Evolutionary conservation across 2,797 vertebrate genomes (phyloP).

Genomic region (Spatula clypeata): DNA sequence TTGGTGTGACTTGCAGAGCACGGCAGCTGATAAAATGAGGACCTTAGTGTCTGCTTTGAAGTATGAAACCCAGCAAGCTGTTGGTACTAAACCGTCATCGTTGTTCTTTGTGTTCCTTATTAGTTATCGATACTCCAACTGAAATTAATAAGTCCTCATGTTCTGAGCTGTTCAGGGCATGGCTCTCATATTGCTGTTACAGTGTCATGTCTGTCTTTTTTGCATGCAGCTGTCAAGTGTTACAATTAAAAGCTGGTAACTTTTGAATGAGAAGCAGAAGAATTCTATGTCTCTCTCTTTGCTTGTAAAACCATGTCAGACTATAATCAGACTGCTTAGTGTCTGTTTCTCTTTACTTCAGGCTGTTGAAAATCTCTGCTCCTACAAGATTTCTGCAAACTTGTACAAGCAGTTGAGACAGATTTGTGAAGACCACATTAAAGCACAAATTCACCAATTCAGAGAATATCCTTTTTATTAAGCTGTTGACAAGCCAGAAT

Average conservation of each 20-base stretch:
- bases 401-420: slow-evolving; percentile 97
- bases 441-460: slow-evolving; percentile 98
- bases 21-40: slow-evolving; percentile 21
- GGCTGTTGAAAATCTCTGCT: slow-evolving; percentile 99
- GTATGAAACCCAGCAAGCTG: neutral
- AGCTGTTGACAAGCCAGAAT: neutral
- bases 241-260: neutral
- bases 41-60: neutral
- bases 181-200: neutral
- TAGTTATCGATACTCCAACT: neutral
- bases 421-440: slow-evolving; percentile 99
- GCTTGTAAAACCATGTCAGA: neutral
- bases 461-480: slow-evolving; percentile 97
- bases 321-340: neutral
- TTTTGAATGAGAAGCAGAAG: neutral
- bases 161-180: neutral
- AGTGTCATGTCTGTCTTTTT: neutral
- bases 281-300: neutral
- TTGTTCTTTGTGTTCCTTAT: neutral
- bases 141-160: neutral
- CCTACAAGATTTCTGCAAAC: slow-evolving; percentile 98
- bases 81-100: neutral
- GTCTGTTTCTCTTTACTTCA: slow-evolving; percentile 75
- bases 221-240: neutral
- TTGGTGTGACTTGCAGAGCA: neutral